These are phyloP conservation scores for Platerodrilus igneus DNA, from an alignment of 2,888 invertebrate genomes.

Conservation along the genomic window DNA sequence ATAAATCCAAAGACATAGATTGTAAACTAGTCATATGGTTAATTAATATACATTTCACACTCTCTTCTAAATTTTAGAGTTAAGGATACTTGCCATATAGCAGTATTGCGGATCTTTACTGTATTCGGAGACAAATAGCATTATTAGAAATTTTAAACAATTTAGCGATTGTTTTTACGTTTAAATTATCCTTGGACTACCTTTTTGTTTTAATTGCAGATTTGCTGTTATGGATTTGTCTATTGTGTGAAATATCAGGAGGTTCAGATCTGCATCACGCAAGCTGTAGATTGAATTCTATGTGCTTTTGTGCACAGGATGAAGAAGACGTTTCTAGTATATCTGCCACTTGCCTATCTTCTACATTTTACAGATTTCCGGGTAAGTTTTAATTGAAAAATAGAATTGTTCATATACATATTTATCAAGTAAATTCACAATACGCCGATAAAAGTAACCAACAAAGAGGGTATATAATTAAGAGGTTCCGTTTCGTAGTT, in stretches of 20 bases:
- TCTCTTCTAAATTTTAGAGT: too few species aligned
- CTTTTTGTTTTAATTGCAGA: conserved; percentile 34
- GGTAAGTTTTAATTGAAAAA: conserved; percentile 47
- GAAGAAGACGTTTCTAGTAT: conserved; percentile 49
- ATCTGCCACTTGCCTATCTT: conserved; percentile 63
- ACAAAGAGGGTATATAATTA: too few species aligned
- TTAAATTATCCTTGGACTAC: too few species aligned
- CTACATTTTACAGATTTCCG: conserved; percentile 69
- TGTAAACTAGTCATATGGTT: too few species aligned
- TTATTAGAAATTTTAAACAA: too few species aligned
- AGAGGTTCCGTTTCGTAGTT: too few species aligned
- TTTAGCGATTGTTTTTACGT: too few species aligned
- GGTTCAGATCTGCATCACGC: conserved; percentile 37
- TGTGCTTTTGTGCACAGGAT: conserved; percentile 64
- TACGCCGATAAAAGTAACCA: conserved; percentile 1
- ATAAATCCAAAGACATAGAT: too few species aligned
- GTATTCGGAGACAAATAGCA: too few species aligned
- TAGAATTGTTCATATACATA: not conserved
- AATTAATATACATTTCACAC: too few species aligned
- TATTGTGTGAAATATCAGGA: conserved; percentile 36
- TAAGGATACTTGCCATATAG: too few species aligned
- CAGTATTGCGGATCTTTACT: too few species aligned
- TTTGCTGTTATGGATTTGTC: conserved; percentile 39
- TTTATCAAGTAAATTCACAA: not conserved
- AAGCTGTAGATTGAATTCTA: conserved; percentile 62